phyloP scores from a whole-genome alignment of 1,140 invertebrate genomes.

The Bombus terrestris region DNA sequence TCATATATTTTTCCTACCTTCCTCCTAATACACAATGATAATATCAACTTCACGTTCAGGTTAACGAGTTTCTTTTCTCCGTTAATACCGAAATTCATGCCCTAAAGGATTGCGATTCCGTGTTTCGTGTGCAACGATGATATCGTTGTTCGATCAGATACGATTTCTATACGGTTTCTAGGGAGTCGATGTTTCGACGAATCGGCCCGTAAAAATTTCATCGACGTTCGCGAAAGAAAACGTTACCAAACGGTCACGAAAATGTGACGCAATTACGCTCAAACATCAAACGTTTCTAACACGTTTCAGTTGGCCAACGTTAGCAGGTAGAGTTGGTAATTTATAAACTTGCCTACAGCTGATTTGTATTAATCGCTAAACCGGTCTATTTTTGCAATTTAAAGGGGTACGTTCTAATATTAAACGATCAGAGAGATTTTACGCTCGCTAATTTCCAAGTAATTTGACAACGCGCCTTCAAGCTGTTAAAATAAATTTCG shows the following conservation, averaged over 20 bases:
- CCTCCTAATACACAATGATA: neutral
- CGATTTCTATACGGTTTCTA: slow-evolving; percentile 7
- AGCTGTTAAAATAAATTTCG: neutral
- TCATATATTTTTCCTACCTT: neutral
- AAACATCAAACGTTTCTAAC: neutral
- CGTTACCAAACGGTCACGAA: neutral
- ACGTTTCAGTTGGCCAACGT: too few species aligned
- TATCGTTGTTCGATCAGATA: slow-evolving; percentile 18
- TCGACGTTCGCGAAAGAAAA: neutral
- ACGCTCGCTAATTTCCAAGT: too few species aligned
- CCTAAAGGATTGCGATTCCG: slow-evolving; percentile 6
- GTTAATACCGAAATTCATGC: neutral
- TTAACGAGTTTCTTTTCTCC: neutral
- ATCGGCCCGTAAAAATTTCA: slow-evolving; percentile 17
- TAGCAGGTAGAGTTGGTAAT: too few species aligned
- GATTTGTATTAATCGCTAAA: too few species aligned
- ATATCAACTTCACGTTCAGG: neutral
- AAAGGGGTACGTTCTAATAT: neutral
- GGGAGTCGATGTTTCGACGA: neutral
- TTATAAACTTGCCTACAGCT: too few species aligned
- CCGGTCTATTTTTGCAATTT: neutral
- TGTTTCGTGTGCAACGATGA: neutral
- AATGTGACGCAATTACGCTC: neutral
- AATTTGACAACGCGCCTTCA: neutral
- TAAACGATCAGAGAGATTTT: neutral